Percentiles rank a stretch among this genome's conserved stretches.
phyloP scores from a whole-genome alignment of 1,140 invertebrate species.

The Diachasma alloeum region DNA sequence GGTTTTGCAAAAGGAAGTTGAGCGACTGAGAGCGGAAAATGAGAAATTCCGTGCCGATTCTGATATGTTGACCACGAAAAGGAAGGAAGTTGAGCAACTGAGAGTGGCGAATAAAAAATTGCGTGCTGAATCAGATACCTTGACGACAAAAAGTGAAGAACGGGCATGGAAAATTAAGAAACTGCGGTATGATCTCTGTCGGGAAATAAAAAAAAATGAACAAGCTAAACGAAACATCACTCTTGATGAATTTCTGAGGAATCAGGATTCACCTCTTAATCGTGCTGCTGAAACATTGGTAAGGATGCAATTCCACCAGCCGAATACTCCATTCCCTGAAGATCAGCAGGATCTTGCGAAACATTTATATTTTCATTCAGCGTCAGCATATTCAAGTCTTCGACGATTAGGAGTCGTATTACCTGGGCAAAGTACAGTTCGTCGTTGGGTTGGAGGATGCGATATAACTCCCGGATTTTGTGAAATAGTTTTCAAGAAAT shows the following conservation, averaged over 20 bases:
- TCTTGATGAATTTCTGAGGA: background rate
- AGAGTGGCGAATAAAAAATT: no score
- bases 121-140: no score
- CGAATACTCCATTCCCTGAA: slow-evolving; percentile 4
- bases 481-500: slow-evolving; percentile 27
- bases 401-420: slow-evolving; percentile 32
- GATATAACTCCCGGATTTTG: slow-evolving; percentile 35
- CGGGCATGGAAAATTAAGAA: no score
- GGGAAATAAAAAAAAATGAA: background rate
- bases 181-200: background rate
- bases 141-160: no score
- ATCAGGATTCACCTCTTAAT: background rate
- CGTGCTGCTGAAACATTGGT: slow-evolving; percentile 11
- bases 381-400: slow-evolving; percentile 24
- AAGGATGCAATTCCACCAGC: slow-evolving; percentile 12
- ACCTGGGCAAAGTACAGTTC: slow-evolving; percentile 24
- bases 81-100: no score
- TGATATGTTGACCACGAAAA: no score
- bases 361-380: slow-evolving; percentile 36
- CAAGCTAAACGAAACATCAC: background rate
- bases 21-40: no score
- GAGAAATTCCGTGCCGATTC: no score
- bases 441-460: slow-evolving; percentile 28
- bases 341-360: slow-evolving; percentile 31
- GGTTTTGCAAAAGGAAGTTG: no score